Conservation (phyloP, 2,888 invertebrate species). For the Ormyrus pomaceus region DNA sequence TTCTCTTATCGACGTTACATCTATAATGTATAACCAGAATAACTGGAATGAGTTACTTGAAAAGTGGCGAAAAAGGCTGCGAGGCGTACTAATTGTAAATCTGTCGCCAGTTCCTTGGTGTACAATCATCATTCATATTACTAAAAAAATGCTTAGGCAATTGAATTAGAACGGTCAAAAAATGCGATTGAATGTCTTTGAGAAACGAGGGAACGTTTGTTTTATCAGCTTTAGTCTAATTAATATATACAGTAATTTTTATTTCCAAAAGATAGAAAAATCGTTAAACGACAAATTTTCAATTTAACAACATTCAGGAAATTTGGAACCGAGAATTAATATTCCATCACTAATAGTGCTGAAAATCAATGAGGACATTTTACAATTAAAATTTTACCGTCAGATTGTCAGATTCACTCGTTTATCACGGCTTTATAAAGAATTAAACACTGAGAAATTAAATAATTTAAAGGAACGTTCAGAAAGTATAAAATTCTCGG, state of each 20-base stretch:
- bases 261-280: background rate
- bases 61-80: too few relatives aligned
- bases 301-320: background rate
- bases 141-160: slow-evolving; percentile 6
- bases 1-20: too few relatives aligned
- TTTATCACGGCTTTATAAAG: too few relatives aligned
- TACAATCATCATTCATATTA: slow-evolving; percentile 1
- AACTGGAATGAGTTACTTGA: too few relatives aligned
- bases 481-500: background rate
- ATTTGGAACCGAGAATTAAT: background rate
- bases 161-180: background rate
- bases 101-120: slow-evolving; percentile 2
- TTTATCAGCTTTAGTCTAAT: background rate
- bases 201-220: background rate
- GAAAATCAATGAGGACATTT: too few relatives aligned
- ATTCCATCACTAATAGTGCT: too few relatives aligned
- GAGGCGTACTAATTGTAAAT: too few relatives aligned
- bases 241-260: background rate
- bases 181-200: background rate
- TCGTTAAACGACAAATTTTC: slow-evolving; percentile 18
- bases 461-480: too few relatives aligned
- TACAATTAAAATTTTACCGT: too few relatives aligned
- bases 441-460: too few relatives aligned
- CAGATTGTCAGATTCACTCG: too few relatives aligned
- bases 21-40: too few relatives aligned